Conservation (phyloP, 2,113 vertebrate genomes). For the Pomatostomus ruficeps region DNA sequence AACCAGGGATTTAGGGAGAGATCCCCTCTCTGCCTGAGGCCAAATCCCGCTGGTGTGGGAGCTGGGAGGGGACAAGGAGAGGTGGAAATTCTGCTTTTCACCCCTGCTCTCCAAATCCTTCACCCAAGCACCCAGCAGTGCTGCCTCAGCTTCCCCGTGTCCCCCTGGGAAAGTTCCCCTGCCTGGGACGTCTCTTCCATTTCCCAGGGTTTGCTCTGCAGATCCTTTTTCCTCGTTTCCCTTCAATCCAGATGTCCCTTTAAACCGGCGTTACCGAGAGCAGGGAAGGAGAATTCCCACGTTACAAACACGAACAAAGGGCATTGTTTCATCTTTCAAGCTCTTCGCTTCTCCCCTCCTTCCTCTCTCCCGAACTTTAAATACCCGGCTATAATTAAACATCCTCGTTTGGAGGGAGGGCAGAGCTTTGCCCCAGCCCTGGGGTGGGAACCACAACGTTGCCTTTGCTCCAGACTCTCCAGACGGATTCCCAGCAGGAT, state of each 20-base stretch:
- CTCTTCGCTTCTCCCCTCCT: conserved; percentile 41
- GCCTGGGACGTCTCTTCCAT: not conserved
- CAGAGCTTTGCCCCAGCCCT: not conserved
- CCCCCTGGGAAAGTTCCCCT: not conserved
- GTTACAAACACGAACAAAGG: conserved; percentile 48
- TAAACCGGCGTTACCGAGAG: not conserved
- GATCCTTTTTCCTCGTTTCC: not conserved
- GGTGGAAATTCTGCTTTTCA: not conserved
- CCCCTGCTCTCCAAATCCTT: not conserved
- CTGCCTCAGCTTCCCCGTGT: not conserved
- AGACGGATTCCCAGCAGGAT: not conserved
- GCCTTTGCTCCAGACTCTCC: not conserved
- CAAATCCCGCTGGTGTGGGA: too few species aligned
- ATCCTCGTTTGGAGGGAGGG: conserved; percentile 57
- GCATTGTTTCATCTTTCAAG: conserved; percentile 45
- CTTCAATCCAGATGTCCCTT: conserved; percentile 6
- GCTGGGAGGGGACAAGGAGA: too few species aligned
- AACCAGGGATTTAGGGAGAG: not conserved
- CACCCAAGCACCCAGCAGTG: not conserved
- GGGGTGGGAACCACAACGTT: not conserved
- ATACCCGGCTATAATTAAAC: conserved; percentile 70
- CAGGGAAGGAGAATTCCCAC: conserved; percentile 47
- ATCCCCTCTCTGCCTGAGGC: too few species aligned
- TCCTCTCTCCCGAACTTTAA: conserved; percentile 53
- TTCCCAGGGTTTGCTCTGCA: not conserved